Evolutionary conservation across 2,797 vertebrate species (phyloP).

Genomic region (Prionace glauca): DNA sequence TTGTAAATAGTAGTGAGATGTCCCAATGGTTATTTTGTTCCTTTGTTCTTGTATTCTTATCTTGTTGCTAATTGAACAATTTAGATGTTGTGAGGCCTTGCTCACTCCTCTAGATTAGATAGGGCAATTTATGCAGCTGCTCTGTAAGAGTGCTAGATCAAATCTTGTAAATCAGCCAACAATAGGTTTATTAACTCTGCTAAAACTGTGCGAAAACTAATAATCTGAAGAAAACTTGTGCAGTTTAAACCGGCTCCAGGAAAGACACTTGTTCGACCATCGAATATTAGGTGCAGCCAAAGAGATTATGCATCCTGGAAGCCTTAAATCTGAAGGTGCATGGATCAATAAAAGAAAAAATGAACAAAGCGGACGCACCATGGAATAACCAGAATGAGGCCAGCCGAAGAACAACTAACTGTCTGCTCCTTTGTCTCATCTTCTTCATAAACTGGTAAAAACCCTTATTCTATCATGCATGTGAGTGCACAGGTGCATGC

Average conservation of each 20-base stretch:
- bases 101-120: neutral
- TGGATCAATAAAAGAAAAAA: neutral
- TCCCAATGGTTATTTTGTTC: no score
- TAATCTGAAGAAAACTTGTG: neutral
- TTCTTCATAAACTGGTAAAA: no score
- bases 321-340: neutral
- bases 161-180: neutral
- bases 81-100: neutral
- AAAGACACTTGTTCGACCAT: neutral
- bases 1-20: no score
- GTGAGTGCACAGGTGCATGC: no score
- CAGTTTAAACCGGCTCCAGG: neutral
- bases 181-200: neutral
- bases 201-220: neutral
- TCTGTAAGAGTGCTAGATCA: neutral
- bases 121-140: neutral
- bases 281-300: neutral
- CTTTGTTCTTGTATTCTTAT: no score
- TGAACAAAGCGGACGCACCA: no score
- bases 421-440: no score
- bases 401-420: no score
- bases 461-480: no score
- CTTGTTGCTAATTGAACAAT: neutral
- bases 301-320: neutral
- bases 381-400: no score